Evolutionary conservation across 2,888 invertebrate species (phyloP).

Genomic region (Torymus auratus): DNA sequence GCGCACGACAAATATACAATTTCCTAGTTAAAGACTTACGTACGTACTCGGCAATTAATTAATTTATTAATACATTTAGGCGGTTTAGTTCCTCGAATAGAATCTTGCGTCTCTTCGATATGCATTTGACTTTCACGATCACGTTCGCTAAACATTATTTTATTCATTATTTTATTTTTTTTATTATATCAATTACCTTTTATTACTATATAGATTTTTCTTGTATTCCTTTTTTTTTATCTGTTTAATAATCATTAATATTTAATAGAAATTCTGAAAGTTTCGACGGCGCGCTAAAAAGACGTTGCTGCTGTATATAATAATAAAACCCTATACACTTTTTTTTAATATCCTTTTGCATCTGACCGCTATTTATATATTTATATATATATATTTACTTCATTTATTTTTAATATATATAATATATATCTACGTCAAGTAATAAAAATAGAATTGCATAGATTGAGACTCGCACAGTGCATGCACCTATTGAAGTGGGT

Average conservation of each 20-base stretch:
- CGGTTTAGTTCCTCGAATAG: conserved; percentile 43
- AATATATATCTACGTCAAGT: conserved; percentile 68
- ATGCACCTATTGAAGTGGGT: conserved; percentile 68
- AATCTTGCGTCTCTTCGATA: conserved; percentile 50
- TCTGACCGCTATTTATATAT: conserved; percentile 42
- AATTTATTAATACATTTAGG: conserved; percentile 52
- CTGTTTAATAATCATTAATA: neutral
- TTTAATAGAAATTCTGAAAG: conserved; percentile 54
- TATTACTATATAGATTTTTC: conserved; percentile 10
- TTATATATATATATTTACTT: conserved; percentile 32
- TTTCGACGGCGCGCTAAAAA: conserved; percentile 48
- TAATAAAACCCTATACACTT: conserved; percentile 55
- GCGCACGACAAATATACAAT: conserved; percentile 26
- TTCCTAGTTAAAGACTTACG: conserved; percentile 23
- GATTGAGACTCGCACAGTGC: conserved; percentile 74
- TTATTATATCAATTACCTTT: conserved; percentile 12
- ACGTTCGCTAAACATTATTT: conserved; percentile 38
- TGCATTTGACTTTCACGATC: conserved; percentile 58
- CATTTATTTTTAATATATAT: conserved; percentile 32
- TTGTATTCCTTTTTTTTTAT: no score
- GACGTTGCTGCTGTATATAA: conserved; percentile 45
- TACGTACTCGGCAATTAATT: conserved; percentile 23
- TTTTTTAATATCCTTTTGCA: conserved; percentile 34
- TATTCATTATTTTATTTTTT: conserved; percentile 7
- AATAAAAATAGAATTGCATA: conserved; percentile 77